A percentile compares a stretch with the other conserved stretches of the same genome.
phyloP scores from a whole-genome alignment of 1,140 invertebrate species.

The Drosophila bifasciata region DNA sequence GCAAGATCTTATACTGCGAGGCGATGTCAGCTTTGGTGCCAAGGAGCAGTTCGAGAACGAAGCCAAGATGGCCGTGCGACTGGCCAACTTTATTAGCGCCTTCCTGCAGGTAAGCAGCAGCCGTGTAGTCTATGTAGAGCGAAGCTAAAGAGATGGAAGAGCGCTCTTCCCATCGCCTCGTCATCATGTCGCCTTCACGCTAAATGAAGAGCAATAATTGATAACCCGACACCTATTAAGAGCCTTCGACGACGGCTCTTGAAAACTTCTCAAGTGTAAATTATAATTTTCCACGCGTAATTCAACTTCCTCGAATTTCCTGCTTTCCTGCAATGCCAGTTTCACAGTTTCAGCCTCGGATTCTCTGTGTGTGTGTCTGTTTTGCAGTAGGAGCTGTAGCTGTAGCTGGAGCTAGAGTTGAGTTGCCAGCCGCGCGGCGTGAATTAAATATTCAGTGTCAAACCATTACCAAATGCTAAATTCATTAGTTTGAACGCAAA shows the following conservation, averaged over 20 bases:
- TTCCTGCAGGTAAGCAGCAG: slow-evolving; percentile 91
- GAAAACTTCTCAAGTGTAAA: slow-evolving; percentile 83
- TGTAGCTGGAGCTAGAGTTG: slow-evolving; percentile 2
- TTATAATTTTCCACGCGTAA: slow-evolving; percentile 84
- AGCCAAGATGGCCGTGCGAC: slow-evolving; percentile 96
- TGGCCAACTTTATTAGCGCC: slow-evolving; percentile 97
- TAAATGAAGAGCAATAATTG: slow-evolving; percentile 81
- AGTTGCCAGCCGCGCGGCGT: slow-evolving; percentile 53
- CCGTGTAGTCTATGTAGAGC: not conserved
- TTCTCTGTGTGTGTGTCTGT: slow-evolving; percentile 18
- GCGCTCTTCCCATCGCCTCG: slow-evolving; percentile 50
- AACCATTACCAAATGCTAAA: slow-evolving; percentile 83
- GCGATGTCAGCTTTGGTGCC: slow-evolving; percentile 93
- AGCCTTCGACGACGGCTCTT: slow-evolving; percentile 74
- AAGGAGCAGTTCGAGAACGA: slow-evolving; percentile 96
- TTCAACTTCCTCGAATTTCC: slow-evolving; percentile 83
- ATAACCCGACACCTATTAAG: slow-evolving; percentile 83
- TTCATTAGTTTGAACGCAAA: slow-evolving; percentile 80
- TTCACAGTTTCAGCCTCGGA: slow-evolving; percentile 56
- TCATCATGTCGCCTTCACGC: slow-evolving; percentile 54
- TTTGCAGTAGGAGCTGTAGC: slow-evolving; percentile 18
- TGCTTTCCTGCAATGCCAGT: slow-evolving; percentile 80
- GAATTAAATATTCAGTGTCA: slow-evolving; percentile 84
- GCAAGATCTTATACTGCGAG: slow-evolving; percentile 90
- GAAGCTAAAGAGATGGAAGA: slow-evolving; percentile 8